These are phyloP conservation scores for Phainopepla nitens DNA, from an alignment of 2,113 vertebrate genomes.

Conservation along the genomic window DNA sequence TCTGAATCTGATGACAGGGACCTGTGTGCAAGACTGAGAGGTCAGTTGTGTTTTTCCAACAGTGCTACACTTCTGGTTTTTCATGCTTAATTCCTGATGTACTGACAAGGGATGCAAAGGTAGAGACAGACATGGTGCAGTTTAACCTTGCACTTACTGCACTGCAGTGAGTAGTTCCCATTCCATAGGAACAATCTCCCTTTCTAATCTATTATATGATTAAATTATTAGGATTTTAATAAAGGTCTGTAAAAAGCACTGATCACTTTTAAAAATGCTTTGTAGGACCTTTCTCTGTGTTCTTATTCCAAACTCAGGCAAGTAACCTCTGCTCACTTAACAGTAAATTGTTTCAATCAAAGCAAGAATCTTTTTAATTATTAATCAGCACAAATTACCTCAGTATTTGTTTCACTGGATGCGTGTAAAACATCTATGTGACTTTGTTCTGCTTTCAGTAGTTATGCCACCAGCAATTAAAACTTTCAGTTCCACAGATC, in stretches of 20 bases:
- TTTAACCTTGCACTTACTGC: neutral
- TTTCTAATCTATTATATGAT: neutral
- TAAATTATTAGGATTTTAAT: neutral
- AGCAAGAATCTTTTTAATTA: neutral
- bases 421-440: neutral
- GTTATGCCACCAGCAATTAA: neutral
- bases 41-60: neutral
- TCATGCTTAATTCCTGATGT: accelerated
- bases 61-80: neutral
- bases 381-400: neutral
- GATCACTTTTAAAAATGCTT: neutral
- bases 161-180: neutral
- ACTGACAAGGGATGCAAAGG: neutral
- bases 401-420: neutral
- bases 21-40: neutral
- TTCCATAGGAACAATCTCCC: neutral
- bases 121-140: neutral
- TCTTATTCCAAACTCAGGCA: neutral
- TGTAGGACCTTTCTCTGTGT: neutral
- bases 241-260: neutral
- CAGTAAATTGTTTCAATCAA: neutral
- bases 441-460: neutral
- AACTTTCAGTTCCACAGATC: neutral
- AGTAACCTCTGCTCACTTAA: neutral
- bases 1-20: neutral